Conservation (phyloP, 64 coral and sea anemone species). For the Pocillopora damicornis region DNA sequence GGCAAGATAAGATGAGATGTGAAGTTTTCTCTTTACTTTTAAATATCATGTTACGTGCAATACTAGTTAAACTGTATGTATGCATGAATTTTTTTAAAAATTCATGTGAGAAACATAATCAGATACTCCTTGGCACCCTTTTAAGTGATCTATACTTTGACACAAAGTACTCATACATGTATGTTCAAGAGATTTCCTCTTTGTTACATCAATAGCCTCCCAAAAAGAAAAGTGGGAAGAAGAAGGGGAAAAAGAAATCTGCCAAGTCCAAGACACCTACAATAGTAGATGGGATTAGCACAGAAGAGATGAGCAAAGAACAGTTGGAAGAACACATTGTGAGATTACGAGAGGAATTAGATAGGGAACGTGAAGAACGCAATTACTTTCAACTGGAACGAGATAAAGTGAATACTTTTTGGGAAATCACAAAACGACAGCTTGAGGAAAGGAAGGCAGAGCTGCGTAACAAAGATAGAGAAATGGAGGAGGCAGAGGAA, state of each 20-base stretch:
- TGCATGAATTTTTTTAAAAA: no score
- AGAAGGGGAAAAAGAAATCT: constrained; percentile 91
- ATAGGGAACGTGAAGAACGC: constrained; percentile 92
- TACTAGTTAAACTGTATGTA: no score
- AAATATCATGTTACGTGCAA: no score
- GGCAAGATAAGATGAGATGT: no score
- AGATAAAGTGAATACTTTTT: constrained; percentile 98
- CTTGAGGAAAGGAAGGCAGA: constrained; percentile 95
- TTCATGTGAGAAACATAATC: no score
- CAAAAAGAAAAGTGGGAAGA: constrained; percentile 88
- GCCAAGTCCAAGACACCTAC: constrained; percentile 94
- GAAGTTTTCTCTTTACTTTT: no score
- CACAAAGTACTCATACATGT: no score
- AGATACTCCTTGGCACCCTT: no score
- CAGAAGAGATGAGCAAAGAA: constrained; percentile 98
- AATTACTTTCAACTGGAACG: constrained; percentile 97
- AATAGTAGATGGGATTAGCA: constrained; percentile 96
- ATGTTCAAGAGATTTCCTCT: background rate
- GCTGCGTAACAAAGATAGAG: constrained; percentile 89
- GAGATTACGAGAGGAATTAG: constrained; percentile 85
- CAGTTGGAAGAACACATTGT: constrained; percentile 98
- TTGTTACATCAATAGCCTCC: constrained; percentile 61
- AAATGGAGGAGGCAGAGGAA: constrained; percentile 99
- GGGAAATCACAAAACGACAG: constrained; percentile 97
- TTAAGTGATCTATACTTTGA: no score